Percentiles rank a stretch among this genome's conserved stretches.
phyloP scores from a whole-genome alignment of 2,113 vertebrate species.

The Calyptomena viridis region DNA sequence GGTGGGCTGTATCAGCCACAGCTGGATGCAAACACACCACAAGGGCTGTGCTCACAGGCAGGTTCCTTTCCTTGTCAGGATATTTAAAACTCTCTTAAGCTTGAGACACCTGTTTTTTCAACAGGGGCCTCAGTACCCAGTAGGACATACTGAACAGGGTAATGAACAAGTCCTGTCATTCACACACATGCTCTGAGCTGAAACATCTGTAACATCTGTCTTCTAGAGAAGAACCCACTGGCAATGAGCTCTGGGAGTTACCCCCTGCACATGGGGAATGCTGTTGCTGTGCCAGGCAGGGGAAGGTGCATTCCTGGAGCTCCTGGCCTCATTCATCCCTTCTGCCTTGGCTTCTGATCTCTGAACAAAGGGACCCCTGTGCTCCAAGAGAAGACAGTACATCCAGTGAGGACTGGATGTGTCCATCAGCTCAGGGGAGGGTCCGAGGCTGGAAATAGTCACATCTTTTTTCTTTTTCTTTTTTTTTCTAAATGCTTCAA shows the following conservation, averaged over 20 bases:
- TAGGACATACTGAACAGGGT: neutral
- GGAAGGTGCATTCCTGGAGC: neutral
- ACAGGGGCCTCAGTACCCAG: neutral
- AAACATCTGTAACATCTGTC: neutral
- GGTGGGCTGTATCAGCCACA: neutral
- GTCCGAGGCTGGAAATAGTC: neutral
- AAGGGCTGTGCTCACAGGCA: neutral
- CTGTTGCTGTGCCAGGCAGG: neutral
- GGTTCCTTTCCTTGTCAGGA: neutral
- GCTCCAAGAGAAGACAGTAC: neutral
- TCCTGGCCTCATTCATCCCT: neutral
- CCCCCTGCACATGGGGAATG: fast-evolving
- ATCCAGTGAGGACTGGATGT: neutral
- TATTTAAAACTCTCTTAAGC: neutral
- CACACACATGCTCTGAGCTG: neutral
- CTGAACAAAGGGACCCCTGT: slow-evolving; percentile 13
- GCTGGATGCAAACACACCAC: neutral
- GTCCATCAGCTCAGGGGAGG: neutral
- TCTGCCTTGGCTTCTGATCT: neutral
- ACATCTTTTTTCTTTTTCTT: neutral
- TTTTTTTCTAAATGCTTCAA: neutral
- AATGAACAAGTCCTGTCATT: neutral
- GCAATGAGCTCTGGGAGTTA: neutral
- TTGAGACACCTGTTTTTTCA: neutral
- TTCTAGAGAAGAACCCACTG: neutral